Percentiles rank a stretch among this genome's conserved stretches.
Evolutionary conservation across 2,888 invertebrate genomes (phyloP).

Genomic region (Archips crataeganus): DNA sequence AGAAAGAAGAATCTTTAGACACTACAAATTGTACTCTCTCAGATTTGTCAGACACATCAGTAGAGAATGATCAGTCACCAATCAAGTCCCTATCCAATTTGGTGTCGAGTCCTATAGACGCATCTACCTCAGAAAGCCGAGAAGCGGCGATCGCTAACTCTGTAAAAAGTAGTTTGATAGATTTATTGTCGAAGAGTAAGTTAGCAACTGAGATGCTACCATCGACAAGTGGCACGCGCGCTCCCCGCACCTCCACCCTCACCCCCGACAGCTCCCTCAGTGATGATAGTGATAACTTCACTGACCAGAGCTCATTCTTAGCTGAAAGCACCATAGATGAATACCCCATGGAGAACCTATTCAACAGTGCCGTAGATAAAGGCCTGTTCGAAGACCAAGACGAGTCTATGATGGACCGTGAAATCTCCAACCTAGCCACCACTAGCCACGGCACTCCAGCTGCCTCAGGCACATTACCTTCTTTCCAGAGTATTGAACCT

Average conservation of each 20-base stretch:
- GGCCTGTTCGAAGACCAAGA: conserved; percentile 80
- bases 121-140: conserved; percentile 61
- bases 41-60: conserved; percentile 67
- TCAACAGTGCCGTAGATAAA: conserved; percentile 81
- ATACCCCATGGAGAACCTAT: conserved; percentile 82
- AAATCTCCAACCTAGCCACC: conserved; percentile 81
- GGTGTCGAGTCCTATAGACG: conserved; percentile 84
- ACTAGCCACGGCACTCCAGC: conserved; percentile 78
- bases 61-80: conserved; percentile 83
- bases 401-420: conserved; percentile 80
- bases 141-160: conserved; percentile 68
- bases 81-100: conserved; percentile 88
- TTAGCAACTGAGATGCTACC: conserved; percentile 67
- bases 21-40: conserved; percentile 68
- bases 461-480: conserved; percentile 70
- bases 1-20: conserved; percentile 67
- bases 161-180: conserved; percentile 78
- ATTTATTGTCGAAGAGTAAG: conserved; percentile 74
- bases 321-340: conserved; percentile 81
- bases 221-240: conserved; percentile 68
- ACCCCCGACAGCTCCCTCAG: conserved; percentile 78
- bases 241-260: conserved; percentile 63
- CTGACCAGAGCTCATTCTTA: conserved; percentile 81
- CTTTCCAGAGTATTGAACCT: conserved; percentile 80
- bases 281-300: conserved; percentile 79